These are phyloP conservation scores for Eurosta solidaginis DNA, from an alignment of 1,140 invertebrate species.

Conservation along the genomic window DNA sequence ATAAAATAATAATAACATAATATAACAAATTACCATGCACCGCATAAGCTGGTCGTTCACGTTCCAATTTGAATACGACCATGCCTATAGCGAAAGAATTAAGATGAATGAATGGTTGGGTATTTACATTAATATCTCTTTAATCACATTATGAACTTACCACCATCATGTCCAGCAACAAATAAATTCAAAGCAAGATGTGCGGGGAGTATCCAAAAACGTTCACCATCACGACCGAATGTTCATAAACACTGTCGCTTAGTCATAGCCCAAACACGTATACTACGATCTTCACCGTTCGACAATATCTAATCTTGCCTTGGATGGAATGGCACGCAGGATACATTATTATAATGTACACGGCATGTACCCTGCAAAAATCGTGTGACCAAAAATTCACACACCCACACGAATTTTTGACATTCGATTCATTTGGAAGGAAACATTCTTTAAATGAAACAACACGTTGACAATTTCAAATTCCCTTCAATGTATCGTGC, in stretches of 20 bases:
- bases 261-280: constrained; percentile 98
- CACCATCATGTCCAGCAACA: too few species aligned
- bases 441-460: too few species aligned
- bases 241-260: constrained; percentile 96
- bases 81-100: constrained; percentile 52
- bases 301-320: too few species aligned
- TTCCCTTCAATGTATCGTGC: too few species aligned
- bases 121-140: background rate
- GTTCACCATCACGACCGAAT: constrained; percentile 92
- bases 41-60: too few species aligned
- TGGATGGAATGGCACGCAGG: constrained; percentile 96
- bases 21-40: constrained; percentile 92
- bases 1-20: constrained; percentile 97
- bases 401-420: too few species aligned
- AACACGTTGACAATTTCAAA: too few species aligned
- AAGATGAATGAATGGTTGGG: background rate
- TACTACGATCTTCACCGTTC: constrained; percentile 98
- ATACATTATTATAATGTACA: constrained; percentile 99
- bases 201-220: constrained; percentile 99
- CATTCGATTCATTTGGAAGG: too few species aligned
- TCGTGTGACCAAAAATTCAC: too few species aligned
- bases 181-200: too few species aligned
- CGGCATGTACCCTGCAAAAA: constrained; percentile 97
- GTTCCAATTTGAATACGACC: constrained; percentile 80
- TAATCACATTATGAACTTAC: constrained; percentile 63